A percentile compares a stretch with the other conserved stretches of the same genome.
These are phyloP conservation scores for Eupleurogrammus muticus DNA, from an alignment of 2,797 vertebrate genomes.

Conservation along the genomic window DNA sequence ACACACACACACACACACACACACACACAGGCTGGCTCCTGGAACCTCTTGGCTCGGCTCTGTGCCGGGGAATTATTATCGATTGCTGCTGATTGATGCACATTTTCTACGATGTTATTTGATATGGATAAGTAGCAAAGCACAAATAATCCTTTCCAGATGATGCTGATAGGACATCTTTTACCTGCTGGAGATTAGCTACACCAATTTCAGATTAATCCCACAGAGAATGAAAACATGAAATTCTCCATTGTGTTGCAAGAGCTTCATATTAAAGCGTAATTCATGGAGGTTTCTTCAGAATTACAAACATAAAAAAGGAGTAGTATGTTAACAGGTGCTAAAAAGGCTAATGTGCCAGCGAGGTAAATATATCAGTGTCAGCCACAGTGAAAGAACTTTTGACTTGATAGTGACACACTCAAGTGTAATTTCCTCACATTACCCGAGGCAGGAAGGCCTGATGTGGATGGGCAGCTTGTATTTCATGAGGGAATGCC, in stretches of 20 bases:
- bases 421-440: too few relatives aligned
- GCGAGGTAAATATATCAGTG: not conserved
- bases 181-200: not conserved
- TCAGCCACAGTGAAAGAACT: not conserved
- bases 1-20: too few relatives aligned
- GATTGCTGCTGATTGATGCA: not conserved
- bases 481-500: not conserved
- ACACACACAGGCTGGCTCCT: not conserved
- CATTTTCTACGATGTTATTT: not conserved
- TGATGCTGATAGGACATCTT: conserved; percentile 3
- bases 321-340: not conserved
- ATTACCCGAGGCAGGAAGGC: too few relatives aligned
- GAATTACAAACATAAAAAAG: not conserved
- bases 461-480: not conserved
- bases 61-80: not conserved
- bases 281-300: not conserved
- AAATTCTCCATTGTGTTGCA: not conserved
- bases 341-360: not conserved
- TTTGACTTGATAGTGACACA: too few relatives aligned
- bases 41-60: not conserved
- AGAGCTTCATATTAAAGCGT: not conserved
- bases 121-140: conserved; percentile 9
- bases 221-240: conserved; percentile 33
- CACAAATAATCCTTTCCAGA: conserved; percentile 22
- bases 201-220: conserved; percentile 27